phyloP scores from a whole-genome alignment of 2,113 vertebrate species.

The Sciurus niger region DNA sequence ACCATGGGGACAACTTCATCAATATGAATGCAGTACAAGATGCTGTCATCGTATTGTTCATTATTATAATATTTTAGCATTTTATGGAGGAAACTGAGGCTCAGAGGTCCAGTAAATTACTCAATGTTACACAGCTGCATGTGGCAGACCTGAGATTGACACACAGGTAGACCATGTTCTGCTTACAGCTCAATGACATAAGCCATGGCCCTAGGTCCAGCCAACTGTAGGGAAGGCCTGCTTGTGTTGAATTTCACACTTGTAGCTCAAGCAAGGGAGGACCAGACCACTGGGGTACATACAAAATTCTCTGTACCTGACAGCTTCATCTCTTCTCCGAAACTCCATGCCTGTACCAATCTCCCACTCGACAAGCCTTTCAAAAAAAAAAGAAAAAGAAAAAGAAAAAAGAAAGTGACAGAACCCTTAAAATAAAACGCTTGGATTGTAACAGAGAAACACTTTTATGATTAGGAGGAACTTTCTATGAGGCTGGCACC shows the following conservation, averaged over 20 bases:
- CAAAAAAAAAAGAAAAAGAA: not conserved
- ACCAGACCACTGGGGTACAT: not conserved
- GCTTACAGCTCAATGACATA: not conserved
- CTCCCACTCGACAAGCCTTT: conserved; percentile 6
- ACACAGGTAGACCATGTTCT: not conserved
- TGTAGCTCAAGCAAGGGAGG: not conserved
- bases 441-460: not conserved
- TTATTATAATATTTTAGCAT: not conserved
- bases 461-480: conserved; percentile 42
- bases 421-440: conserved; percentile 37
- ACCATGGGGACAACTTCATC: not conserved
- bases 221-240: not conserved
- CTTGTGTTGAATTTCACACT: not conserved
- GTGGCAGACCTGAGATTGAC: not conserved
- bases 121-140: not conserved
- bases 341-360: not conserved
- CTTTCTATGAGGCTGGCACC: conserved; percentile 14
- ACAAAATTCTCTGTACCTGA: not conserved
- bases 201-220: not conserved
- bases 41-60: not conserved
- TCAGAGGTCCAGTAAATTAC: not conserved
- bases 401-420: not conserved
- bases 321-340: not conserved
- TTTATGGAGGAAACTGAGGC: not conserved
- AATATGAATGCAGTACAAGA: not conserved